Evolutionary conservation across 2,797 vertebrate genomes (phyloP).

Genomic region (Sebastes minor): DNA sequence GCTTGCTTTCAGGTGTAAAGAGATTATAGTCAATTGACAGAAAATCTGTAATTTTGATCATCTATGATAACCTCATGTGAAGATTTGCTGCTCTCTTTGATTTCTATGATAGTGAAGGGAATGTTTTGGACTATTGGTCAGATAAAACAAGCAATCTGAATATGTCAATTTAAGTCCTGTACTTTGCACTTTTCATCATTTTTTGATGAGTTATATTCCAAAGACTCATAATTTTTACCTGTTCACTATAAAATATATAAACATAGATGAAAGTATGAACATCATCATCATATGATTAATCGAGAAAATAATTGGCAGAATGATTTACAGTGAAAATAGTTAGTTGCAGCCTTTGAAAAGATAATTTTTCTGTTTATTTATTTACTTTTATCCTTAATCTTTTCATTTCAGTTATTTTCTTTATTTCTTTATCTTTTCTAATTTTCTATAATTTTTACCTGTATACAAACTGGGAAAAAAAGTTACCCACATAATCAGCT

Average conservation of each 20-base stretch:
- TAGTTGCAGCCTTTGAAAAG: neutral
- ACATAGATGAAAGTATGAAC: too few species aligned
- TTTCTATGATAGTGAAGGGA: neutral
- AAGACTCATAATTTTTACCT: neutral
- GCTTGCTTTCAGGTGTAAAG: neutral
- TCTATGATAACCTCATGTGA: neutral
- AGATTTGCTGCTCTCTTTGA: neutral
- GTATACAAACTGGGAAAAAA: too few species aligned
- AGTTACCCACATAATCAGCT: too few species aligned
- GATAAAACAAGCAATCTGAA: neutral
- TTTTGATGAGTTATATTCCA: neutral
- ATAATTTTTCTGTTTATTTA: too few species aligned
- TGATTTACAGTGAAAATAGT: neutral
- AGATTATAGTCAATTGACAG: neutral
- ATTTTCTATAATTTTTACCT: too few species aligned
- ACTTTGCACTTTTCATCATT: neutral
- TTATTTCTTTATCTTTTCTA: too few species aligned
- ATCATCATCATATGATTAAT: neutral
- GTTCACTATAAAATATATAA: too few species aligned
- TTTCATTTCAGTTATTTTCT: too few species aligned
- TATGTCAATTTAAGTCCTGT: neutral
- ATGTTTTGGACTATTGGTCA: neutral
- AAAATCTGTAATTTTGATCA: neutral
- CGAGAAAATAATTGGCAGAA: neutral
- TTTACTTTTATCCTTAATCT: too few species aligned